phyloP scores from a whole-genome alignment of 2,888 invertebrate species.

The Odontothrips loti region DNA sequence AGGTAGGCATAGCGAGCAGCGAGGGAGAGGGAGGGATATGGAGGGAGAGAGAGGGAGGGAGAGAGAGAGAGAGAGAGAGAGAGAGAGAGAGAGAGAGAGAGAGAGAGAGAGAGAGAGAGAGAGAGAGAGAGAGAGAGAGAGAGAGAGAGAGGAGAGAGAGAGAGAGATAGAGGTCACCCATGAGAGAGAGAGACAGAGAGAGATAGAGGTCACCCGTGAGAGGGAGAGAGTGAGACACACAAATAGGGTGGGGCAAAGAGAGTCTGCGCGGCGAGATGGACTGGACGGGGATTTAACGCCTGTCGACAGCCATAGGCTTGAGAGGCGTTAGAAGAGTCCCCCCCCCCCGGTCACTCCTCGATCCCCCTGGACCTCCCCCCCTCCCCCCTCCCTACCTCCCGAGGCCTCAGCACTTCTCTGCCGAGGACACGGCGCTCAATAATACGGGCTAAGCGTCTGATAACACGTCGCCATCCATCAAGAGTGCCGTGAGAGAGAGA shows the following conservation, averaged over 20 bases:
- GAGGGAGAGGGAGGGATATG: too few relatives aligned
- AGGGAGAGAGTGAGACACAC: constrained; percentile 15
- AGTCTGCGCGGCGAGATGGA: too few relatives aligned
- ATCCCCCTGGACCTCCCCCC: too few relatives aligned
- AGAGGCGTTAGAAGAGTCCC: neutral
- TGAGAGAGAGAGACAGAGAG: constrained; percentile 30
- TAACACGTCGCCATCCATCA: constrained; percentile 22
- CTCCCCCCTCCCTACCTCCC: neutral
- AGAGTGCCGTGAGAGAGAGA: neutral
- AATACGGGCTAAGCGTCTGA: constrained; percentile 1
- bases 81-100: too few relatives aligned
- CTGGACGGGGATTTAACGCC: neutral
- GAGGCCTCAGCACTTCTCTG: neutral
- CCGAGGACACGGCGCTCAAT: constrained; percentile 13
- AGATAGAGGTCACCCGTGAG: constrained; percentile 27
- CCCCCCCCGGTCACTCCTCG: too few relatives aligned
- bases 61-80: too few relatives aligned
- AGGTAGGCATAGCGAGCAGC: too few relatives aligned
- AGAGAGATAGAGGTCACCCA: too few relatives aligned
- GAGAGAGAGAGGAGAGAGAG: constrained; percentile 22
- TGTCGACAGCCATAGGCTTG: neutral
- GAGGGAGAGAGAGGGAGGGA: too few relatives aligned
- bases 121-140: constrained; percentile 26
- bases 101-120: constrained; percentile 25
- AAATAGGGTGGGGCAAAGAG: neutral